A percentile compares a stretch with the other conserved stretches of the same genome.
Evolutionary conservation across 2,888 invertebrate species (phyloP).

Genomic region (Boloria euphrosyne): DNA sequence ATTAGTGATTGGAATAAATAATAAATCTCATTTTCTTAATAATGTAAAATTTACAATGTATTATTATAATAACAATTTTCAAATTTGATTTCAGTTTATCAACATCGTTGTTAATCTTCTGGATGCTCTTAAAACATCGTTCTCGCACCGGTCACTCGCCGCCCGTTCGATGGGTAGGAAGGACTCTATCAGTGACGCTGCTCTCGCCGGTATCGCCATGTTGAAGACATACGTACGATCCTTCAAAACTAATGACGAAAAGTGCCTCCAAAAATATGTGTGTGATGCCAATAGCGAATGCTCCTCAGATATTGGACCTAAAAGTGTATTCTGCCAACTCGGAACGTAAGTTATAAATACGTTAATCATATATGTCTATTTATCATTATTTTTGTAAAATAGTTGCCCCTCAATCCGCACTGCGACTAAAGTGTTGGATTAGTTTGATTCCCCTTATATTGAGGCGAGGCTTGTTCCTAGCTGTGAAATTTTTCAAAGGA

Average conservation of each 20-base stretch:
- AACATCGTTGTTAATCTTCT: conserved; percentile 94
- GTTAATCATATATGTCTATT: not conserved
- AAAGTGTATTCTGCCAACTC: conserved; percentile 94
- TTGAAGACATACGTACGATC: conserved; percentile 94
- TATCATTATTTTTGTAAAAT: no score
- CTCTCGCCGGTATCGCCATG: conserved; percentile 93
- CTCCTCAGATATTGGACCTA: conserved; percentile 88
- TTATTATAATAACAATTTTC: not conserved
- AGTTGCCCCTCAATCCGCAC: not conserved
- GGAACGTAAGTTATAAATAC: conserved; percentile 89
- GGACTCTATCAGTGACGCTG: conserved; percentile 94
- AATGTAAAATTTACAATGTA: not conserved
- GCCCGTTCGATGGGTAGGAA: conserved; percentile 93
- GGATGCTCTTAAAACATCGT: conserved; percentile 95
- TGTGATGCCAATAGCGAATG: conserved; percentile 96
- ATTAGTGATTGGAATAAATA: not conserved
- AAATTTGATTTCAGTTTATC: conserved; percentile 86
- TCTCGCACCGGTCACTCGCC: conserved; percentile 93
- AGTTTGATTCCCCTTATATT: no score
- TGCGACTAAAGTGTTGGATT: no score
- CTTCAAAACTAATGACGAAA: conserved; percentile 88
- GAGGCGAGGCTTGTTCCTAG: no score
- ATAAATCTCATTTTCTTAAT: not conserved
- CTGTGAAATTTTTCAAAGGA: no score
- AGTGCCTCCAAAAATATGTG: conserved; percentile 93